Conservation (phyloP, 2,113 vertebrate genomes). For the Seriola rivoliana region DNA sequence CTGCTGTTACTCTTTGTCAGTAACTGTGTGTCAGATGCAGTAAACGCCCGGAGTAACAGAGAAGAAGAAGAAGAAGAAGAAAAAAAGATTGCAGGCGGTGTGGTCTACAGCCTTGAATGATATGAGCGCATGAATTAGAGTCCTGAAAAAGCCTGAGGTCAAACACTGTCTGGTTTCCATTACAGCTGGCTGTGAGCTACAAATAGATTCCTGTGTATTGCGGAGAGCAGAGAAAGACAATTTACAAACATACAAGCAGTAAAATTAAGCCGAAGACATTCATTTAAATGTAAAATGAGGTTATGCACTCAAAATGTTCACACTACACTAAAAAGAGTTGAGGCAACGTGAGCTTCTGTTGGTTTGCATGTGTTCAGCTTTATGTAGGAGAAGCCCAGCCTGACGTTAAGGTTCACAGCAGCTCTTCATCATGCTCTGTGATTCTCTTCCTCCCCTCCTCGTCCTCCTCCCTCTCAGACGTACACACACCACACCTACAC, state of each 20-base stretch:
- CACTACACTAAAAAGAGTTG: neutral
- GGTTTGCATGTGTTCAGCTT: neutral
- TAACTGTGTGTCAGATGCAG: conserved; percentile 7
- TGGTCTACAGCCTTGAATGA: conserved; percentile 26
- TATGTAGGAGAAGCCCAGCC: neutral
- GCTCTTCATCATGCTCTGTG: neutral
- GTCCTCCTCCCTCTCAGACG: neutral
- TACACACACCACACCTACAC: conserved; percentile 21
- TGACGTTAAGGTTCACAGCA: neutral
- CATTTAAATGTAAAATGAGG: conserved; percentile 44
- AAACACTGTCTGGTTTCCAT: conserved; percentile 31
- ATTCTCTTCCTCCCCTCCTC: neutral
- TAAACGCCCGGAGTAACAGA: neutral
- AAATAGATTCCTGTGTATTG: conserved; percentile 3
- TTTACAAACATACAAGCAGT: conserved; percentile 14
- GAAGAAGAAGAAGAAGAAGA: neutral
- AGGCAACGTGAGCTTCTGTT: neutral
- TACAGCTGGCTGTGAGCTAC: conserved; percentile 8
- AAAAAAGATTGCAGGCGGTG: conserved; percentile 19
- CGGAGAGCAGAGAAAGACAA: conserved; percentile 23
- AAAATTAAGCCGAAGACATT: conserved; percentile 13
- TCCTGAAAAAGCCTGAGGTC: conserved; percentile 41
- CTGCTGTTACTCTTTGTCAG: neutral
- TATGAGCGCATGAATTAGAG: conserved; percentile 41
- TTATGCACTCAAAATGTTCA: conserved; percentile 17